Percentiles rank a stretch among this genome's conserved stretches.
phyloP scores from a whole-genome alignment of 2,888 invertebrate genomes.

The Sarcophaga caerulescens region DNA sequence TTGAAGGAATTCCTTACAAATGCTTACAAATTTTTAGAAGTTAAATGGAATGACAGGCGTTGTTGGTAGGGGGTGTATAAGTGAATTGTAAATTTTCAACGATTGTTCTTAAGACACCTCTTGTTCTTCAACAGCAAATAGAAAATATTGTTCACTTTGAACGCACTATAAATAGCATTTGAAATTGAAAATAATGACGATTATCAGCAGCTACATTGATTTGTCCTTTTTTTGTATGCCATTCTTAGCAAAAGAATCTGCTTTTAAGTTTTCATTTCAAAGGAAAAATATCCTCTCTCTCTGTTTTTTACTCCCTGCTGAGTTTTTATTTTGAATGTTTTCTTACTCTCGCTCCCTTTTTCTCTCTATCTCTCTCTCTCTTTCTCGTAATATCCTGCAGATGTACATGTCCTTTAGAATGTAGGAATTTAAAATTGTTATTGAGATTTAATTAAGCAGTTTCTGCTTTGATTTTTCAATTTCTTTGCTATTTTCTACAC shows the following conservation, averaged over 20 bases:
- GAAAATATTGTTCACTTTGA: not conserved
- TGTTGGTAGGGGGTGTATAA: too few relatives aligned
- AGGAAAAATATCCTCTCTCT: not conserved
- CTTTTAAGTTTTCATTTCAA: not conserved
- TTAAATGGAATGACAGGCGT: too few relatives aligned
- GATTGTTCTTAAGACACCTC: too few relatives aligned
- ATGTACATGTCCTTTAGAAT: not conserved
- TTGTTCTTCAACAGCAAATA: too few relatives aligned
- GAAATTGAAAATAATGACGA: conserved; percentile 19
- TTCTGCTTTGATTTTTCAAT: conserved; percentile 37
- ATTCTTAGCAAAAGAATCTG: not conserved
- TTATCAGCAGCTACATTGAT: conserved; percentile 49
- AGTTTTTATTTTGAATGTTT: not conserved
- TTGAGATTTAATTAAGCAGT: conserved; percentile 52
- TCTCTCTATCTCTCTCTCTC: too few relatives aligned
- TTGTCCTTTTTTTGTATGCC: conserved; percentile 8
- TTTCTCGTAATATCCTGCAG: too few relatives aligned
- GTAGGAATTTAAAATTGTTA: conserved; percentile 28
- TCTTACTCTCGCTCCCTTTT: too few relatives aligned
- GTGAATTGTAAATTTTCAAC: too few relatives aligned
- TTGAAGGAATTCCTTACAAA: conserved; percentile 2
- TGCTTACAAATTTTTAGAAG: too few relatives aligned
- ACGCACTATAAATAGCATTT: conserved; percentile 33
- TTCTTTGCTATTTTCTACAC: not conserved
- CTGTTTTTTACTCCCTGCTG: not conserved